Percentiles rank a stretch among this genome's conserved stretches.
phyloP scores from a whole-genome alignment of 2,113 vertebrate genomes.

The Lepus americanus region DNA sequence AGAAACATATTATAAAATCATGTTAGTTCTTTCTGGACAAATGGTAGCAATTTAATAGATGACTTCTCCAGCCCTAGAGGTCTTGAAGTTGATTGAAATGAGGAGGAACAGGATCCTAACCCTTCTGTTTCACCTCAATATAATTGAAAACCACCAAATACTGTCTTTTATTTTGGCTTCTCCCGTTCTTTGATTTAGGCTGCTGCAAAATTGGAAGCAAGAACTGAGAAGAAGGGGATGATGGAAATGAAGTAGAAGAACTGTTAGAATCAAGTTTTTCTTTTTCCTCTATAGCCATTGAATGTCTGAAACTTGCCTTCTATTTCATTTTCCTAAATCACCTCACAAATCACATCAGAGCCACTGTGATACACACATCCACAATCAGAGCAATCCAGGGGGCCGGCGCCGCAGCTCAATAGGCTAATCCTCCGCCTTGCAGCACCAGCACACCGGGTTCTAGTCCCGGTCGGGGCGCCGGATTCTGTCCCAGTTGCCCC shows the following conservation, averaged over 20 bases:
- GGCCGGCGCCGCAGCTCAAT: too few species aligned
- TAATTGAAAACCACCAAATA: not conserved
- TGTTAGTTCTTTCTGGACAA: not conserved
- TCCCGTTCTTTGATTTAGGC: not conserved
- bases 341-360: not conserved
- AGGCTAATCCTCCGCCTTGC: too few species aligned
- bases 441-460: too few species aligned
- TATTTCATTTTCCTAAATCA: not conserved
- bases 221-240: not conserved
- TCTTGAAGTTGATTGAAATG: not conserved
- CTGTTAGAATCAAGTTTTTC: not conserved
- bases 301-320: not conserved
- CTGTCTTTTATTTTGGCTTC: not conserved
- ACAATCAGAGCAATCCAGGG: rapidly evolving
- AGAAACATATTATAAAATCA: not conserved
- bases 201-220: not conserved
- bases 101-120: not conserved
- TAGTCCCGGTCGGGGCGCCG: too few species aligned
- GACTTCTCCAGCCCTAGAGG: not conserved
- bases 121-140: not conserved
- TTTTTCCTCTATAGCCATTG: not conserved
- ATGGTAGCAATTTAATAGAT: not conserved
- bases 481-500: too few species aligned
- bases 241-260: not conserved
- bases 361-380: rapidly evolving